Percentiles rank a stretch among this genome's conserved stretches.
phyloP scores from a whole-genome alignment of 2,888 invertebrate genomes.

The Operophtera brumata region DNA sequence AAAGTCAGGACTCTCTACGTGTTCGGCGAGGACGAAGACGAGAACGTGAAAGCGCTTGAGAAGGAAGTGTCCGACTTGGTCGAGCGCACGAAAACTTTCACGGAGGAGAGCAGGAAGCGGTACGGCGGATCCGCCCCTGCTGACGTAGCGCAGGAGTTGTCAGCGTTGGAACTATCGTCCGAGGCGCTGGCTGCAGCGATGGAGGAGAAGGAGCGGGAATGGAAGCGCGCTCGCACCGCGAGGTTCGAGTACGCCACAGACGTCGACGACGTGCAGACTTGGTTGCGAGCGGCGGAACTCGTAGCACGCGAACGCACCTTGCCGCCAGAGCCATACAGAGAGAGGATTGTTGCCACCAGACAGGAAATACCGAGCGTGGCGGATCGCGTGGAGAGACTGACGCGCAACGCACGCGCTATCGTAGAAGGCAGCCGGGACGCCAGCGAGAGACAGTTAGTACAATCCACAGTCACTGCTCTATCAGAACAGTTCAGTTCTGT shows the following conservation, averaged over 20 bases:
- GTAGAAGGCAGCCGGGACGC: slow-evolving; percentile 90
- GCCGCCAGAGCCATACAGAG: slow-evolving; percentile 88
- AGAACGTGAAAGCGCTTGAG: slow-evolving; percentile 80
- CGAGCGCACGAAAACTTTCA: slow-evolving; percentile 80
- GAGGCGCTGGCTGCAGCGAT: slow-evolving; percentile 89
- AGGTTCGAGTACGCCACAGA: slow-evolving; percentile 89
- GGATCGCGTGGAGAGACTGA: slow-evolving; percentile 89
- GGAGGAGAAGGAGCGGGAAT: slow-evolving; percentile 93
- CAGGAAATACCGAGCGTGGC: slow-evolving; percentile 85
- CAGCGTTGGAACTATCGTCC: slow-evolving; percentile 89
- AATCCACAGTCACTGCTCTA: slow-evolving; percentile 87
- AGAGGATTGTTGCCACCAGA: slow-evolving; percentile 88
- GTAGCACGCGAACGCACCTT: slow-evolving; percentile 90
- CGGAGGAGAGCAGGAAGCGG: slow-evolving; percentile 80
- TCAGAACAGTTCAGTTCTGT: slow-evolving; percentile 90
- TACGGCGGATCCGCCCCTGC: slow-evolving; percentile 86
- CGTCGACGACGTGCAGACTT: slow-evolving; percentile 89
- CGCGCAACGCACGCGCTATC: slow-evolving; percentile 88
- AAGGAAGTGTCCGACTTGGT: slow-evolving; percentile 80
- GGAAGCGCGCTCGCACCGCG: slow-evolving; percentile 91
- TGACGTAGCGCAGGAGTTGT: slow-evolving; percentile 90
- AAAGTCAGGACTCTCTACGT: slow-evolving; percentile 87
- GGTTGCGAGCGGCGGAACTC: slow-evolving; percentile 91
- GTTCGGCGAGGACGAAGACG: slow-evolving; percentile 86
- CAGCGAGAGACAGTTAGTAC: slow-evolving; percentile 87